Conservation (phyloP, 2,888 invertebrate species). For the Salticus scenicus region DNA sequence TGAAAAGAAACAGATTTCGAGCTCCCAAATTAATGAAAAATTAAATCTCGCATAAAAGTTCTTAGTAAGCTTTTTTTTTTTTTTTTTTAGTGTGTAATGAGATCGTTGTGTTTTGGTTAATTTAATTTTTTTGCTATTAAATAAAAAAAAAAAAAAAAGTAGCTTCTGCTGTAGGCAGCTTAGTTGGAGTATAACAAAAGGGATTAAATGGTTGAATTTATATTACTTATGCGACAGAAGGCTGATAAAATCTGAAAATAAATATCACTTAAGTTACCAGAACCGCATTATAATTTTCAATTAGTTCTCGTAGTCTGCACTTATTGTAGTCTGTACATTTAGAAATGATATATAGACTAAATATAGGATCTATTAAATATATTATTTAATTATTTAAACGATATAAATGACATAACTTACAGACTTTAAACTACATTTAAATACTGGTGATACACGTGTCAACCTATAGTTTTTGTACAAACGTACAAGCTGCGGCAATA, state of each 20-base stretch:
- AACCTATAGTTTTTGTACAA: too few species aligned
- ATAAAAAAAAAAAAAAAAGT: too few species aligned
- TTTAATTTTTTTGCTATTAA: conserved; percentile 46
- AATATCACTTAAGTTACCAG: conserved; percentile 39
- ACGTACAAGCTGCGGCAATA: too few species aligned
- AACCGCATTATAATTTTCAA: background rate
- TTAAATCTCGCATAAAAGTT: conserved; percentile 48
- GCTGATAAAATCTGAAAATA: conserved; percentile 43
- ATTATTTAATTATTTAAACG: background rate
- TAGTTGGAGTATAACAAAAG: conserved; percentile 21
- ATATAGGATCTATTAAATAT: background rate
- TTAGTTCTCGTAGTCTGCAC: background rate
- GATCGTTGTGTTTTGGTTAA: conserved; percentile 41
- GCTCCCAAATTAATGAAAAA: conserved; percentile 56
- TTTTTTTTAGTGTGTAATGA: conserved; percentile 46
- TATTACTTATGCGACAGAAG: conserved; percentile 30
- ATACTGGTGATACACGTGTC: too few species aligned
- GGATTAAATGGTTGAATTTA: conserved; percentile 30
- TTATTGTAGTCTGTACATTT: background rate
- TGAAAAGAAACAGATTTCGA: conserved; percentile 63
- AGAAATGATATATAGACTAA: background rate
- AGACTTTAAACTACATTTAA: too few species aligned
- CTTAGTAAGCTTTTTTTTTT: conserved; percentile 21
- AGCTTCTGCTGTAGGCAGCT: background rate
- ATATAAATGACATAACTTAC: too few species aligned